Percentiles rank a stretch among this genome's conserved stretches.
These are phyloP conservation scores for Oophaga pumilio DNA, from an alignment of 2,113 vertebrate genomes.

Conservation along the genomic window DNA sequence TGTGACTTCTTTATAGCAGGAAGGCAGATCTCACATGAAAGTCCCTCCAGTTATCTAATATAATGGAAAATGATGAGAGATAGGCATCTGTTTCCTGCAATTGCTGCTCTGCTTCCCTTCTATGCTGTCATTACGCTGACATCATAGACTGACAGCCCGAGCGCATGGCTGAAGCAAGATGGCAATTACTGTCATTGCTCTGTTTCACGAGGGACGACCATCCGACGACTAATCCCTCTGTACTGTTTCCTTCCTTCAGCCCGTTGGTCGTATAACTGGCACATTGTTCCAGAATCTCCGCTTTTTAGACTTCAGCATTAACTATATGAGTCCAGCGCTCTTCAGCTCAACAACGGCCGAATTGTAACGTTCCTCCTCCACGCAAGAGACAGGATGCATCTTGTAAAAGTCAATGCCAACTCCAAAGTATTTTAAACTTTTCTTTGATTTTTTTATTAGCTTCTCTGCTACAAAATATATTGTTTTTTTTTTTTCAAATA, in stretches of 20 bases:
- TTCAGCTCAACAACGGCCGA: slow-evolving; percentile 30
- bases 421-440: neutral
- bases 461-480: neutral
- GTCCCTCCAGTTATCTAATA: slow-evolving; percentile 36
- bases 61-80: slow-evolving; percentile 47
- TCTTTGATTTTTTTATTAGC: neutral
- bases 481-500: neutral
- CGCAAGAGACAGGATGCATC: slow-evolving; percentile 6
- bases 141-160: slow-evolving; percentile 21
- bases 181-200: slow-evolving; percentile 38
- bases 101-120: slow-evolving; percentile 41
- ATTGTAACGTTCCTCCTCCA: neutral
- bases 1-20: neutral
- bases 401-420: neutral
- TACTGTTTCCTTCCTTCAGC: slow-evolving; percentile 7
- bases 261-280: neutral
- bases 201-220: neutral
- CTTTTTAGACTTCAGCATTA: neutral
- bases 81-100: slow-evolving; percentile 54
- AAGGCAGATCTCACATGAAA: slow-evolving; percentile 37
- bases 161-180: neutral
- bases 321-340: slow-evolving; percentile 5
- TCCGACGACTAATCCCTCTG: slow-evolving; percentile 18
- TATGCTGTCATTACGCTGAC: slow-evolving; percentile 32
- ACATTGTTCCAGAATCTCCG: slow-evolving; percentile 1